These are phyloP conservation scores for Eudorcas thomsonii DNA, from an alignment of 2,113 vertebrate genomes.

Conservation along the genomic window DNA sequence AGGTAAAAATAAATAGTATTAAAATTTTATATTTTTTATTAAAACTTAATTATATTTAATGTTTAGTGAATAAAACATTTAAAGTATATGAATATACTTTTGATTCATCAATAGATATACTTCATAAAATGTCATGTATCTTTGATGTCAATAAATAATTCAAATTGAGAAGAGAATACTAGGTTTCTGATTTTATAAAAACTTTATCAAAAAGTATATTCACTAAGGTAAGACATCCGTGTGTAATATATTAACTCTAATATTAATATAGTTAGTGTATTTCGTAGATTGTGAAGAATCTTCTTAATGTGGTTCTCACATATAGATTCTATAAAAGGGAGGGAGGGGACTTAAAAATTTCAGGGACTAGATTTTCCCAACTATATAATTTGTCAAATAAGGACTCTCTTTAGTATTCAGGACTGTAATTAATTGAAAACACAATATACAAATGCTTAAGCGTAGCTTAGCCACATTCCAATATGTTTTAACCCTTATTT, in stretches of 20 bases:
- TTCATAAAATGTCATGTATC: background rate
- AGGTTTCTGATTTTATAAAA: background rate
- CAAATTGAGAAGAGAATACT: background rate
- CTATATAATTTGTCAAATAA: background rate
- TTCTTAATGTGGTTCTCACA: background rate
- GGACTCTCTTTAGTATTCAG: background rate
- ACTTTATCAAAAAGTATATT: background rate
- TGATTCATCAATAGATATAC: background rate
- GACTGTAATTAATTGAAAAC: constrained; percentile 5
- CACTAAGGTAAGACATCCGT: background rate
- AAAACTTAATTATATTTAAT: background rate
- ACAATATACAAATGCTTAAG: background rate
- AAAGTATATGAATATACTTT: background rate
- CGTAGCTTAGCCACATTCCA: background rate
- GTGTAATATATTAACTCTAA: background rate
- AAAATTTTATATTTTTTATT: background rate
- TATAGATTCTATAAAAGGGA: background rate
- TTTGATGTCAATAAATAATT: background rate
- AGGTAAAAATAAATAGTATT: background rate
- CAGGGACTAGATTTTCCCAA: background rate
- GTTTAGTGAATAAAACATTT: background rate
- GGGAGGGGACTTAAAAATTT: background rate
- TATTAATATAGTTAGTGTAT: background rate
- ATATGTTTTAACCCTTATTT: background rate
- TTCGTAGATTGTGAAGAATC: background rate